Conservation (phyloP, 2,113 vertebrate species). For the Typhlomys cinereus region DNA sequence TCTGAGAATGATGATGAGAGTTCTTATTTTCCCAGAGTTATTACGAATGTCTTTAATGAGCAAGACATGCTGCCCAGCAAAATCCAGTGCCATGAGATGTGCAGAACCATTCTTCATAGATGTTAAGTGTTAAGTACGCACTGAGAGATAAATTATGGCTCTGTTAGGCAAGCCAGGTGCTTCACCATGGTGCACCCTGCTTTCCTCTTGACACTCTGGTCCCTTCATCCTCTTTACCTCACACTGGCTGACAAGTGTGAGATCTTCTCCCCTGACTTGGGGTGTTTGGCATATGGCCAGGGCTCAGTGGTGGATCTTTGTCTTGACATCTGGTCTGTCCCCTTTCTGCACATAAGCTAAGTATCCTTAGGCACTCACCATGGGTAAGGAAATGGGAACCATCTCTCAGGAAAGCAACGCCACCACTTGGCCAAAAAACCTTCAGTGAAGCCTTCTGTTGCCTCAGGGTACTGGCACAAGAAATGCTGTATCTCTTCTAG, state of each 20-base stretch:
- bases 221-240: not conserved
- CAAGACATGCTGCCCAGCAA: not conserved
- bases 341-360: not conserved
- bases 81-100: not conserved
- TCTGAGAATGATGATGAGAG: not conserved
- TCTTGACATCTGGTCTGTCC: not conserved
- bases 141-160: not conserved
- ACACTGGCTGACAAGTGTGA: not conserved
- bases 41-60: not conserved
- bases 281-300: rapidly evolving
- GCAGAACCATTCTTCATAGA: not conserved
- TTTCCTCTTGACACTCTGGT: not conserved
- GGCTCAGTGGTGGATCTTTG: not conserved
- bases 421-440: constrained; percentile 80
- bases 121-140: not conserved
- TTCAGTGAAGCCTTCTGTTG: constrained; percentile 81
- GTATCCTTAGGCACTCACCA: constrained; percentile 80
- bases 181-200: rapidly evolving
- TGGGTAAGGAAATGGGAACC: constrained; percentile 81
- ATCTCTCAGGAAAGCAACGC: constrained; percentile 78
- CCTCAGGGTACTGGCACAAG: constrained; percentile 82
- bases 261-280: not conserved
- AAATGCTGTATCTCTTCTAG: constrained; percentile 82
- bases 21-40: not conserved
- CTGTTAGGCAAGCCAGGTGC: not conserved